Base-by-base conservation (phyloP, 2,113 vertebrate species). In the Carlito syrichta region DNA sequence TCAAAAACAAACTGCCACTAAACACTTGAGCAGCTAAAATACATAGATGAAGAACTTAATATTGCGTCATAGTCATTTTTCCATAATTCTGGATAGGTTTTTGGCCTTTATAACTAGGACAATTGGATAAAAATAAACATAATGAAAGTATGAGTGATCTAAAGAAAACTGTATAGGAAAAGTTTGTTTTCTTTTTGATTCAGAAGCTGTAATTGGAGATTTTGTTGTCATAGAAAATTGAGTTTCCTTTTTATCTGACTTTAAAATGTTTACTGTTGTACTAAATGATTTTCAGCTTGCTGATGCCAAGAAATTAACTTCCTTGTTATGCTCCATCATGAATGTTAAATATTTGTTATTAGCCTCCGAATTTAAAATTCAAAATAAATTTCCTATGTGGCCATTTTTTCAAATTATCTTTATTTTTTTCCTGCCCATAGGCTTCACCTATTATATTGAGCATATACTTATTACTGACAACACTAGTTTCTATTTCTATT, bases 191-290 rank as follows among this genome's bases (percentile, higher is more conserved):
- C 19, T 76, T 52, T 69, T 76, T 60, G 27, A 68, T 58, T 77
- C 22, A 93, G 11, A 30, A 92, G 50, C 71, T 27, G 7, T 58
- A 89, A 83, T 52, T 90, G 38, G 22, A 86, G 48, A 68, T 89
- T 95, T 94, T 94, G 82, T 96, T 83, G 56, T 84, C 32, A 54
- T 2, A 94, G 73, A 89, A 97, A 97, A 91, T 35, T 79, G 63
- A 68, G 27, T 86, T 96, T 92, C 62, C 43, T 77, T 93, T 86
- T 69, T 32, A 66, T 82, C 90, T 89, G n/a, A 23, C 43, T 86
- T 94, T 68, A 87, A 82, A 89, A 92, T 93, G 56, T 88, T 97
- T 73, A 85, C 27, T 52, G 43, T 86, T 78, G 38, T 91, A 91
- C 30, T 77, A 85, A 86, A 73, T 94, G 17, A 16, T 78, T 92